These are phyloP conservation scores for Lordiphosa fenestrarum DNA, from an alignment of 2,888 invertebrate genomes.

Conservation along the genomic window DNA sequence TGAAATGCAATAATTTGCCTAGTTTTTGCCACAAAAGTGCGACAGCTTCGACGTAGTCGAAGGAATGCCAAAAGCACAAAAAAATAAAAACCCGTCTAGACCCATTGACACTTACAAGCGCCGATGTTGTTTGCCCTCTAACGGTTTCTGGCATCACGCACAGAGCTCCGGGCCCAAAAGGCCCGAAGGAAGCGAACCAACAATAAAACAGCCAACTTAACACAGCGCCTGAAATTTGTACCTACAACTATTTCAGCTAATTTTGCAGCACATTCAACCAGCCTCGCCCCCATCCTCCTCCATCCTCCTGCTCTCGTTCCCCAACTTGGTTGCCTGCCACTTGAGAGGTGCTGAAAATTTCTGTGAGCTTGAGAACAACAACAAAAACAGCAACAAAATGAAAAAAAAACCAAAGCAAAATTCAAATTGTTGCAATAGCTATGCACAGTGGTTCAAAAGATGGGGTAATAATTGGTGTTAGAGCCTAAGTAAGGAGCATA, in stretches of 20 bases:
- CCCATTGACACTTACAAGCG: slow-evolving; percentile 69
- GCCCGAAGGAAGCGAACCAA: slow-evolving; percentile 12
- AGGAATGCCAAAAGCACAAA: slow-evolving; percentile 29
- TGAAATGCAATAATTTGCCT: slow-evolving; percentile 54
- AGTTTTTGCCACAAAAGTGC: slow-evolving; percentile 24
- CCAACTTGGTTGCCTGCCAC: background rate
- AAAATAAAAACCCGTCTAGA: slow-evolving; percentile 24
- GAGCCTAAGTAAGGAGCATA: too few relatives aligned
- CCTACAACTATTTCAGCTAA: slow-evolving; percentile 76
- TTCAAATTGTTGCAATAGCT: slow-evolving; percentile 45
- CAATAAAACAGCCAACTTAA: slow-evolving; percentile 31
- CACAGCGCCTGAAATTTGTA: slow-evolving; percentile 68
- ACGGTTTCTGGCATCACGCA: slow-evolving; percentile 69
- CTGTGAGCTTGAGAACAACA: slow-evolving; percentile 30
- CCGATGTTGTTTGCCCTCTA: slow-evolving; percentile 57
- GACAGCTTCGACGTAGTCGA: slow-evolving; percentile 33
- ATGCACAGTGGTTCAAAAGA: slow-evolving; percentile 29
- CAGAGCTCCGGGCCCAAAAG: slow-evolving; percentile 22
- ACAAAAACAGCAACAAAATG: too few relatives aligned
- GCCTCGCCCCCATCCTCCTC: slow-evolving; percentile 26
- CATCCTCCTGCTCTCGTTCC: background rate
- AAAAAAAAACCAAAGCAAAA: slow-evolving; percentile 32
- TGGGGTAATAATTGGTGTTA: too few relatives aligned
- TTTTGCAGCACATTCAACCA: slow-evolving; percentile 62
- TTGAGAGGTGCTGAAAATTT: slow-evolving; percentile 67